Base-by-base conservation (phyloP, 2,797 vertebrate genomes). In the Falco concolor region DNA sequence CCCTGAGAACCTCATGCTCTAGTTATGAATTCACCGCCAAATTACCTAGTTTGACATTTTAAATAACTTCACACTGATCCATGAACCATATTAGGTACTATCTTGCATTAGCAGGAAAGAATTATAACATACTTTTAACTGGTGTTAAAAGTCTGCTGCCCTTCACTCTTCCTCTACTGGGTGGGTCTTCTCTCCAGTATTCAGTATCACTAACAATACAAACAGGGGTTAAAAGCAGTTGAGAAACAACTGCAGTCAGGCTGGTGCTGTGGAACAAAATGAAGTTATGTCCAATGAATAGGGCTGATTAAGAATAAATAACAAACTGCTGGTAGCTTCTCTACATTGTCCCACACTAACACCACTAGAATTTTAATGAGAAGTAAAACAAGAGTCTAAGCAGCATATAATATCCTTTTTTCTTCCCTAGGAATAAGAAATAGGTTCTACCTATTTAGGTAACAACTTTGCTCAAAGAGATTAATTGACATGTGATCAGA, bases 291-390 rank as follows among this genome's bases (percentile, higher is more conserved):
- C 47, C 73, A 91, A 3, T 57, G 64, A 93, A 74, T 4, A 93
- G 50, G 65, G 57, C 9, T 13, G 75, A 89, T 70, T 81, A 84
- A 80, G 59, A 80, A 87, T 40, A 96, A 90, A 91, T 20, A 13
- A 80, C 63, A 70, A 89, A 85, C 52, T 73, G 59, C 59, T 76
- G 59, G 50, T 59, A 86, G 73, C 47, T 90, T 75, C 67, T 70
- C 59, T 79, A 61, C 36, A 14, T 7, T 67, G 50, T 44, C 44
- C 52, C 52, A 81, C 54, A 42, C 27, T 32, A 82, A 42, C 30
- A 73, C 53, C 75, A 52, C n/a, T 40, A 84, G 88, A 93, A 96
- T 94, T 93, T 84, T 49, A 94, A 95, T 65, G 86, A 92, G 52
- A 85, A 81, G 61, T 61, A 86, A 88, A 96, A 84, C 42, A 90